Conservation (phyloP, 2,113 vertebrate species). For the Bubo blakistoni region DNA sequence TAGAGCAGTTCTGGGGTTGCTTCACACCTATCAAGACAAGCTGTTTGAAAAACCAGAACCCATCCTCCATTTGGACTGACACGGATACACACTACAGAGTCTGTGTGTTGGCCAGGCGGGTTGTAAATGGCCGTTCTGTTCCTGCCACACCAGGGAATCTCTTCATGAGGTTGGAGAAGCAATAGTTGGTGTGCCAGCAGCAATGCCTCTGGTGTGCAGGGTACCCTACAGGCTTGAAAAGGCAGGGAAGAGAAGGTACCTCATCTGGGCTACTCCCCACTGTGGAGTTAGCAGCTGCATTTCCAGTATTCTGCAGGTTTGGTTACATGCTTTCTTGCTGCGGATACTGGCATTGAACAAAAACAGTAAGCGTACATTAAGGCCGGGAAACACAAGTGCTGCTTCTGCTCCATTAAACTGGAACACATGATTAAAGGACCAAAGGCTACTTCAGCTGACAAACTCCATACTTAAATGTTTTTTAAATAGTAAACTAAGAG, state of each 20-base stretch:
- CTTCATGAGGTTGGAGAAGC: neutral
- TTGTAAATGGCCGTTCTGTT: neutral
- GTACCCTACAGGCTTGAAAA: neutral
- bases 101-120: neutral
- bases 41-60: neutral
- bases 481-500: neutral
- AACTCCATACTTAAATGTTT: conserved; percentile 20
- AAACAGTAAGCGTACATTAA: neutral
- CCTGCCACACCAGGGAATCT: neutral
- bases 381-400: neutral
- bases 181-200: neutral
- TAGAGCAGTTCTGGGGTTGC: neutral
- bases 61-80: neutral
- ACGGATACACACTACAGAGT: neutral
- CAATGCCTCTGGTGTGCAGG: neutral
- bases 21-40: neutral
- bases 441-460: neutral
- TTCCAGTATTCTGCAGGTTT: neutral
- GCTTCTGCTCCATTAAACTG: neutral
- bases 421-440: neutral
- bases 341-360: neutral
- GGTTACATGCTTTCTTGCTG: neutral
- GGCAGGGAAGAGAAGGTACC: neutral
- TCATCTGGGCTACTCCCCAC: neutral
- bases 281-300: neutral